A percentile compares a stretch with the other conserved stretches of the same genome.
These are phyloP conservation scores for Gobionotothen gibberifrons DNA, from an alignment of 2,797 vertebrate genomes.

Conservation along the genomic window DNA sequence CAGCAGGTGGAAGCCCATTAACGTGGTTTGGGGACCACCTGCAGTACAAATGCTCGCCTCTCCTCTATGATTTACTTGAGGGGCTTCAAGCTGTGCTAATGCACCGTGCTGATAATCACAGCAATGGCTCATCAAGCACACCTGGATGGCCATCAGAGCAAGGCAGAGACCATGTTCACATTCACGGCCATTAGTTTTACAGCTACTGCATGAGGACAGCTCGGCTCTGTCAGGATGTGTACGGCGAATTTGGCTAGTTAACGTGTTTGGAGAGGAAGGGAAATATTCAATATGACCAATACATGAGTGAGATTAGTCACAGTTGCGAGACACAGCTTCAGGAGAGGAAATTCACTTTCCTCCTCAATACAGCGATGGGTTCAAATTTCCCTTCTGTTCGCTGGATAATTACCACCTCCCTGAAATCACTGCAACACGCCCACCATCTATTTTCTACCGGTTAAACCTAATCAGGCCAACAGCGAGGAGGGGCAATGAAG, in stretches of 20 bases:
- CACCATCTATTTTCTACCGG: slow-evolving; percentile 42
- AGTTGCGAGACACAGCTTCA: slow-evolving; percentile 37
- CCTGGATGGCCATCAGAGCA: slow-evolving; percentile 77
- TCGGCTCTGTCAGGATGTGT: slow-evolving; percentile 13
- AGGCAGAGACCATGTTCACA: slow-evolving; percentile 75
- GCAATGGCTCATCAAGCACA: slow-evolving; percentile 83
- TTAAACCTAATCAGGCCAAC: slow-evolving; percentile 64
- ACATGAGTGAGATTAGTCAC: slow-evolving; percentile 67
- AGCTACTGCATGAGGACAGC: slow-evolving; percentile 62
- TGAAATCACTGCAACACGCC: slow-evolving; percentile 44
- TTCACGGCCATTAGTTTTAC: slow-evolving; percentile 81
- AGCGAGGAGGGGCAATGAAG: slow-evolving; percentile 30
- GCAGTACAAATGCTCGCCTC: slow-evolving; percentile 72
- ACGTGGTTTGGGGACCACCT: slow-evolving; percentile 78
- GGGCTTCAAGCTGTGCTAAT: slow-evolving; percentile 78
- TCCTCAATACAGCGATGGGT: slow-evolving; percentile 32
- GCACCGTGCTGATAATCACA: slow-evolving; percentile 81
- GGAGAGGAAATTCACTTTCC: slow-evolving; percentile 51
- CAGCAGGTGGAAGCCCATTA: slow-evolving; percentile 81
- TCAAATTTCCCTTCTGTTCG: slow-evolving; percentile 64
- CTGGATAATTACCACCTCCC: slow-evolving; percentile 57
- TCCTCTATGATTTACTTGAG: slow-evolving; percentile 78
- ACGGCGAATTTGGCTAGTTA: slow-evolving; percentile 31
- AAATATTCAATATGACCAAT: slow-evolving; percentile 51
- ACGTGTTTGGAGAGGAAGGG: slow-evolving; percentile 51